Base-by-base conservation (phyloP, 2,888 invertebrate genomes). In the Drosophila neoperkinsi region DNA sequence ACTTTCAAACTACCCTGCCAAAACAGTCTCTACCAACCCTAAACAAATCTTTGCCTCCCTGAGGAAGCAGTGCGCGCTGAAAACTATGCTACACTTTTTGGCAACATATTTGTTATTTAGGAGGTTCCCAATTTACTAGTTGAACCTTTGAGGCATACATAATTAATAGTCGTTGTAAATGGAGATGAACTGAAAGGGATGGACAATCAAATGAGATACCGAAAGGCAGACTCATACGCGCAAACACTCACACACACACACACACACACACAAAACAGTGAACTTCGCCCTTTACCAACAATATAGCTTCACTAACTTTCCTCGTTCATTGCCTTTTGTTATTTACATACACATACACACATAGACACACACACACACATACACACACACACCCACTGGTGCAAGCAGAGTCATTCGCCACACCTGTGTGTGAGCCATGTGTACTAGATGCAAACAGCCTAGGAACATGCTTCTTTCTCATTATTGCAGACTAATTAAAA, bases 81-180 rank as follows among this genome's bases (percentile, higher is more conserved):
- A 77, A 77, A 77, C 57, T 77, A 74, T 74, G 78, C 78, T 70
- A 78, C 67, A 78, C 71, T 74, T 78, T 71, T 62, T 33, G 64
- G 34, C 62, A 60, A 59, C 64, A 68, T 78, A 74, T 65, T 67
- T 78, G 38, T 70, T 60, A 51, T 46, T 77, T 72, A 49, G 55
- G 50, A 64, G 62, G 43, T 56, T 49, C 46, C 52, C 70, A 70
- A 70, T 77, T 64, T 65, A 56, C 64, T 62, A 56, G 74, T 61
- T 63, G 69, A 81, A 71, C 73, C 79, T 76, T 73, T 81, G 79
- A 70, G 73, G 82, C 82, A 82, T 79, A 74, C 79, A 81, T 82
- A 81, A 81, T 82, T 74, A 81, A 77, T 77, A 71, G 57, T 68
- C 68, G 71, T 71, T 71, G 74, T 77, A 69, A 75, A 79, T 79